phyloP scores from a whole-genome alignment of 1,140 invertebrate species.

The Copidosoma floridanum region DNA sequence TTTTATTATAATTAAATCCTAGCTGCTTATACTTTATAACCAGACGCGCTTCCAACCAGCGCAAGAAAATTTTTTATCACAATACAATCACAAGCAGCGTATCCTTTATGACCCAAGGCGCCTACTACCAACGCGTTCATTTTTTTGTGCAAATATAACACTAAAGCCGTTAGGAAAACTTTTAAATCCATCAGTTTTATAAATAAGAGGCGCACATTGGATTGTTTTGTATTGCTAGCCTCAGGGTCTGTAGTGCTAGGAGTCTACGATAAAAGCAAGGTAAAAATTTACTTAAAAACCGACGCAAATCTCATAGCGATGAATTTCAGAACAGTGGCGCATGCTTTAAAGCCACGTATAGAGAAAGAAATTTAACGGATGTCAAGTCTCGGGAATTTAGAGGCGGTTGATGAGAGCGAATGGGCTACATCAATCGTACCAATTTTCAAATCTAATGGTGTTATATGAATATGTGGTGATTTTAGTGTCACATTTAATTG shows the following conservation, averaged over 20 bases:
- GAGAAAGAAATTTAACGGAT: not conserved
- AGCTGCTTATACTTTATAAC: too few species aligned
- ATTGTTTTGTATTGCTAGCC: constrained; percentile 7
- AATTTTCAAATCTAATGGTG: too few species aligned
- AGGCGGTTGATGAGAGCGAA: not conserved
- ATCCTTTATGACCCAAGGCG: too few species aligned
- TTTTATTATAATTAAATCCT: too few species aligned
- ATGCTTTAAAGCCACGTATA: not conserved
- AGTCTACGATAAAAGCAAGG: constrained; percentile 3
- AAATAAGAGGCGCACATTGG: not conserved
- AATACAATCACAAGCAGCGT: too few species aligned
- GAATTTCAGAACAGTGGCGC: not conserved
- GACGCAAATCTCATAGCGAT: not conserved
- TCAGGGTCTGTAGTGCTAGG: not conserved
- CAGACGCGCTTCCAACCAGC: too few species aligned
- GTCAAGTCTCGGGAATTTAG: not conserved
- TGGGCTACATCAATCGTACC: too few species aligned
- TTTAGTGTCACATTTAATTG: too few species aligned
- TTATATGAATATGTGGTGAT: too few species aligned
- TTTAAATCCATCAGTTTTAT: constrained; percentile 4
- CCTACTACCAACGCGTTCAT: too few species aligned
- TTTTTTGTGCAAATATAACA: too few species aligned
- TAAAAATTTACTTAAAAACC: not conserved
- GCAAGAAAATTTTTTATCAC: too few species aligned
- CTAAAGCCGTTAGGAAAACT: constrained; percentile 8